phyloP scores from a whole-genome alignment of 2,113 vertebrate genomes.

The Melanerpes aurifrons region DNA sequence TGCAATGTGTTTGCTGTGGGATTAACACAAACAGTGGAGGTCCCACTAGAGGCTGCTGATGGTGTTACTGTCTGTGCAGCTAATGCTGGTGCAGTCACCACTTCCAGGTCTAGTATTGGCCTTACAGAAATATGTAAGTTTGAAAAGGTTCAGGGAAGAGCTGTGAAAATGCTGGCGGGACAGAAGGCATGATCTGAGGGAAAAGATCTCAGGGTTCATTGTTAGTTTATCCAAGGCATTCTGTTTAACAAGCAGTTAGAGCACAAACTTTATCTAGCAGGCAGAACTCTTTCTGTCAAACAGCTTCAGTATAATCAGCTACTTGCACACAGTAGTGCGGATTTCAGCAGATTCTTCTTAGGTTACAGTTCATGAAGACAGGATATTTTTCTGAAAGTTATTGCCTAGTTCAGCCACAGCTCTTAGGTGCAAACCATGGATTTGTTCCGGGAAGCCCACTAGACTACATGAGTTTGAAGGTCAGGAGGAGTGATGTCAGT shows the following conservation, averaged over 20 bases:
- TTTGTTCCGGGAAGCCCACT: not conserved
- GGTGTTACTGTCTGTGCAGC: not conserved
- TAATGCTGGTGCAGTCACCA: fast-evolving
- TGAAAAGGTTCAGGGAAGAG: not conserved
- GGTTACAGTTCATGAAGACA: not conserved
- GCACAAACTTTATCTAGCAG: not conserved
- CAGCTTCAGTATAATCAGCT: too few species aligned
- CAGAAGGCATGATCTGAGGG: not conserved
- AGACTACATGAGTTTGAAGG: not conserved
- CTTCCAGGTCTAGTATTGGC: not conserved
- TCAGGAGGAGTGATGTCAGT: conserved; percentile 1
- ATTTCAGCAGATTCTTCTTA: not conserved
- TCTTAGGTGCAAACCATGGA: not conserved
- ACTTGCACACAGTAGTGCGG: not conserved
- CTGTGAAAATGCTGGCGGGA: not conserved
- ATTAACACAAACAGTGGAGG: not conserved
- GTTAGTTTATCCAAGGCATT: not conserved
- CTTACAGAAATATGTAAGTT: not conserved
- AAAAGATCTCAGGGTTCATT: not conserved
- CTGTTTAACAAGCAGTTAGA: not conserved
- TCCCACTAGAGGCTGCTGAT: not conserved
- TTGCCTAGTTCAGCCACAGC: not conserved
- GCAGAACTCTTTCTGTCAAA: too few species aligned
- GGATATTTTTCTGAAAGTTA: not conserved
- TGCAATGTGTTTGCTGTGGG: fast-evolving